A percentile compares a stretch with the other conserved stretches of the same genome.
These are phyloP conservation scores for Pseudobourletiella spinata DNA, from an alignment of 1,140 invertebrate genomes.

Conservation along the genomic window DNA sequence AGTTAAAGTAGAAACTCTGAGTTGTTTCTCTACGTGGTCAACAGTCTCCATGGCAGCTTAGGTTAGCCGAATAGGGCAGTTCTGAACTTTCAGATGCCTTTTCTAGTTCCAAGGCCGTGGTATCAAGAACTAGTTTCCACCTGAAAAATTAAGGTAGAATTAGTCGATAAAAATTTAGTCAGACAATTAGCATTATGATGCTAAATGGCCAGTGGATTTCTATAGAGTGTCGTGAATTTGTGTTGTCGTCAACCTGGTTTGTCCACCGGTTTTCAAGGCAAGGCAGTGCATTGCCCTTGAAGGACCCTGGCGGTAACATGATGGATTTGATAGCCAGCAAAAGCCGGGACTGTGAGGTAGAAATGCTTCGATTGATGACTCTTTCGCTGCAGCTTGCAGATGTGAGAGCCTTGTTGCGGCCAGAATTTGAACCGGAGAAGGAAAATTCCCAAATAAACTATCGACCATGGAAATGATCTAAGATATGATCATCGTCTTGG, in stretches of 20 bases:
- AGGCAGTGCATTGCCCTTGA: constrained; percentile 46
- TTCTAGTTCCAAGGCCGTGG: constrained; percentile 46
- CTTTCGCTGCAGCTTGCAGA: too few relatives aligned
- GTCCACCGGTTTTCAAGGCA: constrained; percentile 48
- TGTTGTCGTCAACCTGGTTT: constrained; percentile 37
- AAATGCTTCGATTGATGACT: too few relatives aligned
- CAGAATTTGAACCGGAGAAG: too few relatives aligned
- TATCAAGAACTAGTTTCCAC: constrained; percentile 45
- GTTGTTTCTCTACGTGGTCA: constrained; percentile 44
- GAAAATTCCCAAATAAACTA: too few relatives aligned
- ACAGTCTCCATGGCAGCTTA: constrained; percentile 43
- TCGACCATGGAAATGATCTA: too few relatives aligned
- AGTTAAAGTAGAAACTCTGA: constrained; percentile 48
- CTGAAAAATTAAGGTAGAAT: too few relatives aligned
- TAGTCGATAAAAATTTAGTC: too few relatives aligned
- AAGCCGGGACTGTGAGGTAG: constrained; percentile 36
- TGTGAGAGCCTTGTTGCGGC: too few relatives aligned
- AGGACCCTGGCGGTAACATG: constrained; percentile 41
- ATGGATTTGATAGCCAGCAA: constrained; percentile 38
- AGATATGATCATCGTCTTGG: too few relatives aligned
- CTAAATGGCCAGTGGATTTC: too few relatives aligned
- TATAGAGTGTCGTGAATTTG: too few relatives aligned
- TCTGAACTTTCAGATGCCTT: constrained; percentile 44
- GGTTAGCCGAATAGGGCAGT: constrained; percentile 41
- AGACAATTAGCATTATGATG: too few relatives aligned